Base-by-base conservation (phyloP, 2,888 invertebrate genomes). In the Cheilosia vernalis region DNA sequence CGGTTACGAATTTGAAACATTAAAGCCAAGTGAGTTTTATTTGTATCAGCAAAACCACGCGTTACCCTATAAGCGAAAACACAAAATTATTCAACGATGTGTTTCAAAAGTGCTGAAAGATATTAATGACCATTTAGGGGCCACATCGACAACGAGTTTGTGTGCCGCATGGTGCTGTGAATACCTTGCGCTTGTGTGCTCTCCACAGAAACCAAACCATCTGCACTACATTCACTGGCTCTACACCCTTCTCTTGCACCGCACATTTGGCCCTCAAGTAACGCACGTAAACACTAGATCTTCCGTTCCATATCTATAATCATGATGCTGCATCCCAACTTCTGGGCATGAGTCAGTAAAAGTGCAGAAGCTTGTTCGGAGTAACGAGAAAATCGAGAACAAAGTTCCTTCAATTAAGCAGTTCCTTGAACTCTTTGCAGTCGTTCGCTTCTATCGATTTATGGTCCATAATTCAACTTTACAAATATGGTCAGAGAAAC, bases 391-490 rank as follows among this genome's bases (percentile, higher is more conserved):
- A 37, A 17, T 24, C n/a, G 37, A 21, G 33, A 49, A 17, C 61
- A 47, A 47, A 60, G 5, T 19, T 84, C 74, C 67, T 84, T 84
- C 84, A 84, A 79, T 84, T 74, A 69, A 53, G 69, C 66, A 69
- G 84, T 79, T 74, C 84, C 74, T 79, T 79, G 84, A 84, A 84
- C 84, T 84, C 74, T 15, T 21, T 47, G 24, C 42, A 51, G 49
- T 72, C 55, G 42, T 55, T 61, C 51, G 42, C 17, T 24, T 51
- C 56, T 51, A 84, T 79, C 74, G 84, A 84, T 84, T 84, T 79
- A 79, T 74, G 84, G 73, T 74, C 73, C 79, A 79, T 79, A 79
- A 79, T 66, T 84, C 79, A 79, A 74, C 73, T 61, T 74, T 58
- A 73, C 79, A 74, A 84, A 84, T 79, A 74, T 84, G 79, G 84